Base-by-base conservation (phyloP, 2,888 invertebrate genomes). In the Hydropsyche betteni region DNA sequence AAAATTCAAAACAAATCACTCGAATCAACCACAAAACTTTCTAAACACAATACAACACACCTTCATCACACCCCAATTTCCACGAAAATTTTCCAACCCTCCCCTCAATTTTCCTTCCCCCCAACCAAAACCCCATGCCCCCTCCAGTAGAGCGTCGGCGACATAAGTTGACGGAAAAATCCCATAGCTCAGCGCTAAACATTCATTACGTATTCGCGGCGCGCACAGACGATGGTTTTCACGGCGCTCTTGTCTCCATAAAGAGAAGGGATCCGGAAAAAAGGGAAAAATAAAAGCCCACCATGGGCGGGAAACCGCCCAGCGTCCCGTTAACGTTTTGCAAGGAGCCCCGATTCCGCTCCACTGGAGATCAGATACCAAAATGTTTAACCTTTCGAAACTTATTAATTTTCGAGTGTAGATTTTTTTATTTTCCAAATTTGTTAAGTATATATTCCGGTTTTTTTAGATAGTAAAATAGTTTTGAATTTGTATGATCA, bases 211-310 rank as follows among this genome's bases (percentile, higher is more conserved):
- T 78, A 78, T 78, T 78, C 78, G 58, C 69, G 44, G 14, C 69
- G 78, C 76, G 58, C 64, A 53, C 71, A 68, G 74, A 50, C 75
- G 77, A 76, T 76, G 78, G 78, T 78, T 78, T 77, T 78, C 78
- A 78, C 76, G 76, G 76, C 74, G 70, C 73, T 76, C 69, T 75
- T 68, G 76, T 74, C 71, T 75, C 77, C 73, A 78, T 76, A 78
- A 76, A 75, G 74, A 68, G 51, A 58, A 38, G 55, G 72, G 34
- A 12, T 8, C n/a, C 6, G 52, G 10, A 69, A 50, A 50, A 51
- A 70, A 50, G 36, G 36, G 44, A 44, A 44, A 44, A 44, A 44
- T 3, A 8, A 36, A 38, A 72, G n/a, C 38, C 69, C 8, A 12
- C n/a, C 24, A 38, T 44, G 44, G 69, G 50, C n/a, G 64, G 12